Percentiles rank a stretch among this genome's conserved stretches.
phyloP scores from a whole-genome alignment of 2,888 invertebrate genomes.

The Falcaria lacertinaria region DNA sequence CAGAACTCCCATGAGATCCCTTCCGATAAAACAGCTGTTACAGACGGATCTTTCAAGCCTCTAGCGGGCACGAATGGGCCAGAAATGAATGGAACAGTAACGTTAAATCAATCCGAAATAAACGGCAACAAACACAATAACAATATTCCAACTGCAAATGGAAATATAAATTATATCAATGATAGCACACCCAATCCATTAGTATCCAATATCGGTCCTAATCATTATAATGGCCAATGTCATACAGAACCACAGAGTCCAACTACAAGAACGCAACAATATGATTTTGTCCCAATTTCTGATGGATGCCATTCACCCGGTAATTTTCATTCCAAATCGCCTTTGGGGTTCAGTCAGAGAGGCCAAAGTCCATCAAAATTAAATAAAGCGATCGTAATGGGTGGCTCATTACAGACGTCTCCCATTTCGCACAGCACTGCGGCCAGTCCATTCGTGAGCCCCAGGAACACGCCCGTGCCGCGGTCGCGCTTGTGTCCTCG shows the following conservation, averaged over 20 bases:
- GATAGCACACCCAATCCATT: slow-evolving; percentile 37
- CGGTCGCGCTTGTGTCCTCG: slow-evolving; percentile 81
- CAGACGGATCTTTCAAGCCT: slow-evolving; percentile 60
- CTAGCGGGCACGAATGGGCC: slow-evolving; percentile 29
- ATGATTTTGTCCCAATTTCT: slow-evolving; percentile 92
- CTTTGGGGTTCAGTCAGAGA: slow-evolving; percentile 57
- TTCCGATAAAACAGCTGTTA: slow-evolving; percentile 35
- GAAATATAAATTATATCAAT: slow-evolving; percentile 37
- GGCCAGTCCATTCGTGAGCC: slow-evolving; percentile 91
- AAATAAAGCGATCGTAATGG: slow-evolving; percentile 54
- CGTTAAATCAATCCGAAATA: slow-evolving; percentile 31
- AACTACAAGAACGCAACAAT: slow-evolving; percentile 87
- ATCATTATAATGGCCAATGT: slow-evolving; percentile 58
- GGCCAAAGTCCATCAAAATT: slow-evolving; percentile 61
- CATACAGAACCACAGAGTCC: slow-evolving; percentile 85
- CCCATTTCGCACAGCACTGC: slow-evolving; percentile 82
- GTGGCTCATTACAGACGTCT: slow-evolving; percentile 67
- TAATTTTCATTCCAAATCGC: slow-evolving; percentile 68
- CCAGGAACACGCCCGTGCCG: slow-evolving; percentile 86
- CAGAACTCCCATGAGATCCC: slow-evolving; percentile 41
- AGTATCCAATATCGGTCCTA: slow-evolving; percentile 35
- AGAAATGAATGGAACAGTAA: slow-evolving; percentile 39
- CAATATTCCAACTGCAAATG: slow-evolving; percentile 47
- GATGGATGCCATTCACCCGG: slow-evolving; percentile 85
- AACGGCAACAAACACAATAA: slow-evolving; percentile 39